Evolutionary conservation across 2,113 vertebrate genomes (phyloP).

Genomic region (Turdus rufiventris): DNA sequence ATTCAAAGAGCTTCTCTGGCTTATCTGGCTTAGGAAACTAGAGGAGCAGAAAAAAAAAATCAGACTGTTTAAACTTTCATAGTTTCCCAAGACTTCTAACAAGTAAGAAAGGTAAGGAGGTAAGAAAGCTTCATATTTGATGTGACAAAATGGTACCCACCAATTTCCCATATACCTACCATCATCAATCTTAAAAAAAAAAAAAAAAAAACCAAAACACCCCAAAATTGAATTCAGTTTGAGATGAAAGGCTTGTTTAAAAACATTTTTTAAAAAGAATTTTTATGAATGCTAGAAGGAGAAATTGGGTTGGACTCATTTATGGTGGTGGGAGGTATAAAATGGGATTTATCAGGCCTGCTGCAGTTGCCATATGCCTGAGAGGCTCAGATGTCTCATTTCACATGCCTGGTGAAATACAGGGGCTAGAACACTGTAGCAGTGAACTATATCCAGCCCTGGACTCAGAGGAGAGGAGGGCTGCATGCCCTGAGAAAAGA

Average conservation of each 20-base stretch:
- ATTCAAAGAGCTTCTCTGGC: slow-evolving; percentile 10
- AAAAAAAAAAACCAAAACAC: accelerated
- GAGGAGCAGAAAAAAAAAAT: background rate
- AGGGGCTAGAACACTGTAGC: background rate
- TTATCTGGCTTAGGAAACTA: slow-evolving; percentile 10
- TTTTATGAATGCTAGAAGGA: background rate
- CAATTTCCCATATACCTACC: background rate
- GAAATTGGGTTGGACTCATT: background rate
- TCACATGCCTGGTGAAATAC: background rate
- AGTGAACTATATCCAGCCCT: background rate
- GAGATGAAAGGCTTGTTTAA: background rate
- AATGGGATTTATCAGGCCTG: background rate
- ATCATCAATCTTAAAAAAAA: too few relatives aligned
- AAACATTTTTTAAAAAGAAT: background rate
- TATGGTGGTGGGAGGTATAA: background rate
- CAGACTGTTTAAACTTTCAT: background rate
- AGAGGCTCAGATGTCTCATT: background rate
- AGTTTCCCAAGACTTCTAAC: background rate
- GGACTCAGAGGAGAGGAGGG: background rate
- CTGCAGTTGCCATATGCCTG: background rate
- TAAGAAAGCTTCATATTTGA: background rate
- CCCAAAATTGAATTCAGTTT: background rate
- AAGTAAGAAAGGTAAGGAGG: too few relatives aligned
- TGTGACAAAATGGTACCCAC: background rate
- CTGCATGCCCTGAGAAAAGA: background rate